Evolutionary conservation across 2,113 vertebrate genomes (phyloP), one percentile per base, ranked within the genome.

Genomic region (Petroica traversi): DNA sequence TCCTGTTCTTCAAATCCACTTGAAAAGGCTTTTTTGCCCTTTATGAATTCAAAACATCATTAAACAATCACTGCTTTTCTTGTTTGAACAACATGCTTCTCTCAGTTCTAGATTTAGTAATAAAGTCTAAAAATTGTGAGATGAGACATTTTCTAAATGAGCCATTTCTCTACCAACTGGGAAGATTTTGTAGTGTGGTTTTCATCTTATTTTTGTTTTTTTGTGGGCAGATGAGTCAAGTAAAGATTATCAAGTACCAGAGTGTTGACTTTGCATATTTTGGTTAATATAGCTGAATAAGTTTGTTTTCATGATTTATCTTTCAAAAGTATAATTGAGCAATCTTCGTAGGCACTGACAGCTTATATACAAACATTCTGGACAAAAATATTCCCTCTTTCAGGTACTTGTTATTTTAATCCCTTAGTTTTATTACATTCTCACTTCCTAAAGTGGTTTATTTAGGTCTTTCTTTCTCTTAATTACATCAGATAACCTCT

Each of bases 21-120:
- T 95, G 59, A 92, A 96, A 85, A 48, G 40, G 6, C 25, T 46
- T 88, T 90, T 85, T 90, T 67, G 25, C 11, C 38, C 59, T 77
- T 71, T 85, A 46, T 80, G 33, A 90, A 85, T 80, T 93, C 78
- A 77, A 69, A 94, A 71, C 12, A 33, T 78, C 67, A 25, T 69
- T 59, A 92, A 93, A 87, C 61, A 94, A 41, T 72, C 45, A 61
- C 64, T 41, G 36, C 17, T 92, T 93, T 96, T 88, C 38, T 73
- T 88, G 31, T 79, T 86, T 80, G 64, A 90, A 76, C 40, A 81
- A 55, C 19, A 26, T 54, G 8, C 3, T 76, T 24, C 12, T 66
- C 34, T 88, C 83, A 93, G 40, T 41, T 71, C 61, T 84, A 68
- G 29, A 51, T 83, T 88, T 90, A 59, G 19, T 24, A 83, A 90